A percentile compares a stretch with the other conserved stretches of the same genome.
Evolutionary conservation across 2,113 vertebrate species (phyloP).

Genomic region (Cryptomyrus ogoouensis): DNA sequence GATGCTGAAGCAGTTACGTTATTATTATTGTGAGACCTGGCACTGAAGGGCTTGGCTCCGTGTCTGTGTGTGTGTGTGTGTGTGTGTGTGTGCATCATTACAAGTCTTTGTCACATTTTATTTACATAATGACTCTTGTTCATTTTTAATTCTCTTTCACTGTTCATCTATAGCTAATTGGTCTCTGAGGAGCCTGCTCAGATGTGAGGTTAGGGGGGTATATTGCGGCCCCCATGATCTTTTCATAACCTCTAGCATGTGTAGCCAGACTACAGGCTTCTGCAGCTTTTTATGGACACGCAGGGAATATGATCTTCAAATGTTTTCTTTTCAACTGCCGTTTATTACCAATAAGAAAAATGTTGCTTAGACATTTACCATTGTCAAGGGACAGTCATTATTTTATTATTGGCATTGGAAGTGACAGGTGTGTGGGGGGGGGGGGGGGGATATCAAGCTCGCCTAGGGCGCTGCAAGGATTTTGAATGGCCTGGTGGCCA

Average conservation of each 20-base stretch:
- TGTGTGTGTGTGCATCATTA: not conserved
- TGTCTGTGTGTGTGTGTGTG: not conserved
- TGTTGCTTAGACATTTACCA: not conserved
- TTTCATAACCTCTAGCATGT: not conserved
- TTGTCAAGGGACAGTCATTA: not conserved
- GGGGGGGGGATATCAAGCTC: not conserved
- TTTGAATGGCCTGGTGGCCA: not conserved
- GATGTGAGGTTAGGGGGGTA: not conserved
- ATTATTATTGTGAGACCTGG: conserved; percentile 17
- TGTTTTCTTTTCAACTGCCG: not conserved
- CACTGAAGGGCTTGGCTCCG: not conserved
- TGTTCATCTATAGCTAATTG: conserved; percentile 21
- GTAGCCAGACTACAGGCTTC: not conserved
- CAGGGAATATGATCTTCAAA: conserved; percentile 1
- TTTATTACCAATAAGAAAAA: not conserved
- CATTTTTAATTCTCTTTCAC: conserved; percentile 8
- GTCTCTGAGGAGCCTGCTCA: not conserved
- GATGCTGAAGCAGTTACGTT: conserved; percentile 20
- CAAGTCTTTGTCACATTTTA: conserved; percentile 19
- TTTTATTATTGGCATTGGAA: not conserved
- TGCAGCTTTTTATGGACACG: not conserved
- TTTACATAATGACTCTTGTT: conserved; percentile 21
- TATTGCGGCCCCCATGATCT: not conserved
- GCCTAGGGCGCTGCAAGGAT: not conserved
- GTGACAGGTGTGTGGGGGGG: not conserved